Evolutionary conservation across 2,113 vertebrate genomes (phyloP).

Genomic region (Nothoprocta perdicaria): DNA sequence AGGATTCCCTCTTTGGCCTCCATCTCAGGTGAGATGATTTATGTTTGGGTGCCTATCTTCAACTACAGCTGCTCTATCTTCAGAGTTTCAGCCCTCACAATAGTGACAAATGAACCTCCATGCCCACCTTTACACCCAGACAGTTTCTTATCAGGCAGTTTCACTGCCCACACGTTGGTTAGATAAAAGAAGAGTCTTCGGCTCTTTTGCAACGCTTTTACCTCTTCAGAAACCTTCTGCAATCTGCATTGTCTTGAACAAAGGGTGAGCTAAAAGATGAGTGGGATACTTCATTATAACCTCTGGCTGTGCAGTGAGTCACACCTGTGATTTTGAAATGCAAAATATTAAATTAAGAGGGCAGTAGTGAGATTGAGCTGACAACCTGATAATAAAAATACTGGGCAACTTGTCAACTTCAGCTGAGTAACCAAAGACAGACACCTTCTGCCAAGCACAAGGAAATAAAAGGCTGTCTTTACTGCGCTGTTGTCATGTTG

Average conservation of each 20-base stretch:
- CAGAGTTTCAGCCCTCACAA: constrained; percentile 26
- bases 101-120: constrained; percentile 49
- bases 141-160: constrained; percentile 60
- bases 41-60: background rate
- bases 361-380: constrained; percentile 61
- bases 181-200: constrained; percentile 49
- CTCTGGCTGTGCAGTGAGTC: constrained; percentile 68
- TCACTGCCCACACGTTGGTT: constrained; percentile 58
- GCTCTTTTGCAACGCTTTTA: constrained; percentile 62
- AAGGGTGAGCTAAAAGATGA: constrained; percentile 62
- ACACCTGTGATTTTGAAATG: constrained; percentile 67
- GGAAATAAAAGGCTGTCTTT: constrained; percentile 41
- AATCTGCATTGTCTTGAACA: constrained; percentile 58
- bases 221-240: constrained; percentile 59
- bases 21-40: background rate
- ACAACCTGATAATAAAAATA: constrained; percentile 68
- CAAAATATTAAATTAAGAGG: constrained; percentile 69
- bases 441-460: constrained; percentile 48
- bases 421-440: constrained; percentile 52
- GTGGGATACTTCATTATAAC: constrained; percentile 73
- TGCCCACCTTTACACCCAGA: constrained; percentile 58
- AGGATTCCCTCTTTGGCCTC: background rate
- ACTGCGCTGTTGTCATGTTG: constrained; percentile 39
- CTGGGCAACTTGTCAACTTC: constrained; percentile 65
- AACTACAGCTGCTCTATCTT: background rate